phyloP scores from a whole-genome alignment of 35 echinoderm and acorn worm genomes.

The Ophioderma brevispina region DNA sequence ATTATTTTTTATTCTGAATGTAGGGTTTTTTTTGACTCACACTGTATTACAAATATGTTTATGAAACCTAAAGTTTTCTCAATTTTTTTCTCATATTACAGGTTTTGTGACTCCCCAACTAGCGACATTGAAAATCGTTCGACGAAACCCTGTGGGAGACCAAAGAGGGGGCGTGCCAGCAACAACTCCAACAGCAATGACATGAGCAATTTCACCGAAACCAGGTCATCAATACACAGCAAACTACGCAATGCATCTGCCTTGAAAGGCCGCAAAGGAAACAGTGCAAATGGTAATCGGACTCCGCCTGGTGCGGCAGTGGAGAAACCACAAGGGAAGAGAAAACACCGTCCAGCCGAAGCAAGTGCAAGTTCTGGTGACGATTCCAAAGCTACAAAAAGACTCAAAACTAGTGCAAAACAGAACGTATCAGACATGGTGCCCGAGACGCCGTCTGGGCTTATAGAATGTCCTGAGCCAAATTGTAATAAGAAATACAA shows the following conservation, averaged over 20 bases:
- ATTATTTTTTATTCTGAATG: no score
- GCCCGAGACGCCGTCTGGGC: slow-evolving; percentile 45
- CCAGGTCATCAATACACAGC: slow-evolving; percentile 94
- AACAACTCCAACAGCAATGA: slow-evolving; percentile 74
- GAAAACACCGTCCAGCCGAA: slow-evolving; percentile 70
- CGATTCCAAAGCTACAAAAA: slow-evolving; percentile 59
- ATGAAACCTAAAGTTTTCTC: neutral
- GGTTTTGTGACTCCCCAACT: slow-evolving; percentile 98
- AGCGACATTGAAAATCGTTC: slow-evolving; percentile 82
- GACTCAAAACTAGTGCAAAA: slow-evolving; percentile 62
- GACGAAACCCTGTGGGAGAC: slow-evolving; percentile 61
- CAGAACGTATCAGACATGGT: slow-evolving; percentile 17
- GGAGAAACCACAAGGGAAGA: slow-evolving; percentile 51
- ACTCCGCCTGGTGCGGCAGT: slow-evolving; percentile 63
- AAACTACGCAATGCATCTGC: slow-evolving; percentile 93
- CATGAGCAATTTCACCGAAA: slow-evolving; percentile 93
- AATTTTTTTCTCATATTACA: slow-evolving; percentile 34
- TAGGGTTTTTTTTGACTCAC: no score
- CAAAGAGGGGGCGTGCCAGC: slow-evolving; percentile 79
- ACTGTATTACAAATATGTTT: no score
- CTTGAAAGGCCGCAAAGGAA: slow-evolving; percentile 82
- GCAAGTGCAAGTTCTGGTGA: slow-evolving; percentile 46
- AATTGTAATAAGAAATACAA: slow-evolving; percentile 99
- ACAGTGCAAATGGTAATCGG: slow-evolving; percentile 71
- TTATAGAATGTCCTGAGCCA: slow-evolving; percentile 95